Evolutionary conservation across 2,888 invertebrate species (phyloP).

Genomic region (Drosophila monieri): DNA sequence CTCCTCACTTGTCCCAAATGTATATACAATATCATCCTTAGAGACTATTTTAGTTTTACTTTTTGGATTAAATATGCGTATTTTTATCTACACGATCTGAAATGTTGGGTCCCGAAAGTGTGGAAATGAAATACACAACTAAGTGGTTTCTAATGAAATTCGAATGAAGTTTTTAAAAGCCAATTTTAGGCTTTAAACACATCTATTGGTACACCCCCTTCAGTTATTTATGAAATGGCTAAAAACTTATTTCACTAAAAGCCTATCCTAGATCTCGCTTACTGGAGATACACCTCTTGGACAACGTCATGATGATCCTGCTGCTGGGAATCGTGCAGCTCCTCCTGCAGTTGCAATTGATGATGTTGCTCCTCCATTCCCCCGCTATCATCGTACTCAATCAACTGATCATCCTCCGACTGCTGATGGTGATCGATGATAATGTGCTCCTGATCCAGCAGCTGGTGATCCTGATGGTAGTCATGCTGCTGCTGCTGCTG

Average conservation of each 20-base stretch:
- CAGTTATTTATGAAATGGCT: conserved; percentile 21
- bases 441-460: conserved; percentile 66
- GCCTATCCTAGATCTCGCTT: conserved; percentile 32
- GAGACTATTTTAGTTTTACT: conserved; percentile 3
- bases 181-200: conserved; percentile 18
- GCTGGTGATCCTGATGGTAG: conserved; percentile 50
- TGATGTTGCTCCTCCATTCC: conserved; percentile 68
- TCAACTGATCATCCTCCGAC: conserved; percentile 69
- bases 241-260: conserved; percentile 33
- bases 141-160: not conserved
- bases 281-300: conserved; percentile 80
- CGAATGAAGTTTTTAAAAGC: conserved; percentile 3
- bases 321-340: conserved; percentile 74
- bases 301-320: conserved; percentile 78
- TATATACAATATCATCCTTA: conserved; percentile 23
- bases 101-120: conserved; percentile 9
- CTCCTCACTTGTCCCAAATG: not conserved
- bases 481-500: conserved; percentile 52
- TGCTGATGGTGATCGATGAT: conserved; percentile 74
- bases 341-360: conserved; percentile 70
- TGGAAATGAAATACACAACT: not conserved
- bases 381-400: conserved; percentile 77
- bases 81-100: conserved; percentile 26
- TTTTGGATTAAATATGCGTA: conserved; percentile 7
- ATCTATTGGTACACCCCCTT: conserved; percentile 6